Conservation (phyloP, 2,113 vertebrate genomes). For the Macrotis lagotis region DNA sequence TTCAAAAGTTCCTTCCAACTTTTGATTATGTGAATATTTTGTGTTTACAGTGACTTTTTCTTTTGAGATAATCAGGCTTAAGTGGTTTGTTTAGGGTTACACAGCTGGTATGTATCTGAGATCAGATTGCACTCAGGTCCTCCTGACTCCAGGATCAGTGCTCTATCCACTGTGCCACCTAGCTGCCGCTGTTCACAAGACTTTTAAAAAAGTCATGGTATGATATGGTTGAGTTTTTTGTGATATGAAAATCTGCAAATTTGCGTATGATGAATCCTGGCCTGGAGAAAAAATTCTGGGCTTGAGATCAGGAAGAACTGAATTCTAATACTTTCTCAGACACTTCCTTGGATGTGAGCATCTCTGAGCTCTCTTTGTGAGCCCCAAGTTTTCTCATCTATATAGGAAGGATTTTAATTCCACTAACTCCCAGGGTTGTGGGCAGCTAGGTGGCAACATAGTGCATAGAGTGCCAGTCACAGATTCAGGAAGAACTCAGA, state of each 20-base stretch:
- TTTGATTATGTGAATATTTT: neutral
- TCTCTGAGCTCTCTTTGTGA: no score
- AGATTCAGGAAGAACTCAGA: neutral
- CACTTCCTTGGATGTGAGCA: neutral
- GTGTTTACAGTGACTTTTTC: neutral
- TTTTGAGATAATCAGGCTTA: no score
- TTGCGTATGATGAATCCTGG: neutral
- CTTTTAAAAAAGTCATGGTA: no score
- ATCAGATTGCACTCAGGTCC: no score
- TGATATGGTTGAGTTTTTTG: no score
- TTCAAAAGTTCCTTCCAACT: neutral
- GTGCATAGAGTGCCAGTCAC: neutral
- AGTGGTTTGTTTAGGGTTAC: no score
- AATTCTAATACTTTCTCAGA: neutral
- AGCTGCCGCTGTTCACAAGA: no score
- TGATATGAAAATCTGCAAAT: neutral
- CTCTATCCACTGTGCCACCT: no score
- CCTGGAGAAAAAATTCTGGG: neutral
- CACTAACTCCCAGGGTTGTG: neutral
- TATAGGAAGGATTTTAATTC: neutral
- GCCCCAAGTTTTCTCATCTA: neutral
- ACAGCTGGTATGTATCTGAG: no score
- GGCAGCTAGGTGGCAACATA: neutral
- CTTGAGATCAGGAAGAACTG: neutral
- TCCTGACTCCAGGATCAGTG: no score